Percentiles rank a stretch among this genome's conserved stretches.
Evolutionary conservation across 1,140 invertebrate genomes (phyloP).

Genomic region (Halictus rubicundus): DNA sequence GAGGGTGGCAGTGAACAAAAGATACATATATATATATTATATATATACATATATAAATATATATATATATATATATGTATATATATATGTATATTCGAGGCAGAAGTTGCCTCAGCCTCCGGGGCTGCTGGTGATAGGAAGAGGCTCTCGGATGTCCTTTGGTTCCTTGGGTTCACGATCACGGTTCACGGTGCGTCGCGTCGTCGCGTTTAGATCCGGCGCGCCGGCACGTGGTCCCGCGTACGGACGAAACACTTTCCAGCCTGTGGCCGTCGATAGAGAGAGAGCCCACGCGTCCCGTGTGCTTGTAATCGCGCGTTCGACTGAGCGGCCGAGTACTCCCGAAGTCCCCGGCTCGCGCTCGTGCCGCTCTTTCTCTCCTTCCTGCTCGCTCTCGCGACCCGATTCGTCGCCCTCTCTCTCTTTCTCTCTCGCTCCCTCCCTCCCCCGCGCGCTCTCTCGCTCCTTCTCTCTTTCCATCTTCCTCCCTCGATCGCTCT

Average conservation of each 20-base stretch:
- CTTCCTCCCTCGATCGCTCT: background rate
- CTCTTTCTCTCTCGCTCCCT: constrained; percentile 40
- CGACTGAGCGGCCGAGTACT: constrained; percentile 73
- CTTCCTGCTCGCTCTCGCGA: constrained; percentile 44
- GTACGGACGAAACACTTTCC: constrained; percentile 58
- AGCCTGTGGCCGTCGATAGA: constrained; percentile 50
- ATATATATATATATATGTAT: too few relatives aligned
- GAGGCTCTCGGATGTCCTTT: background rate
- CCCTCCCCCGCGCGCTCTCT: constrained; percentile 32
- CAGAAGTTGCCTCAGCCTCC: background rate
- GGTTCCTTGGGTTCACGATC: background rate
- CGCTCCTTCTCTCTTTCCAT: too few relatives aligned
- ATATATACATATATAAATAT: too few relatives aligned
- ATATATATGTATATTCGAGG: too few relatives aligned
- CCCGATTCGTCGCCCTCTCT: constrained; percentile 41
- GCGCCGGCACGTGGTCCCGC: constrained; percentile 73
- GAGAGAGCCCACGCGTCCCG: constrained; percentile 72
- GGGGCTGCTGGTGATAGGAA: background rate
- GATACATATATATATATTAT: too few relatives aligned
- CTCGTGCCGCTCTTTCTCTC: constrained; percentile 69
- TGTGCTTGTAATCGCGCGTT: constrained; percentile 77
- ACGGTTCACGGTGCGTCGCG: background rate
- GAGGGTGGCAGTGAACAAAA: background rate
- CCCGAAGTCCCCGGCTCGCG: constrained; percentile 63
- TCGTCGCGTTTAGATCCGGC: constrained; percentile 27